Base-by-base conservation (phyloP, 1,140 invertebrate genomes). In the Hycleus phaleratus region DNA sequence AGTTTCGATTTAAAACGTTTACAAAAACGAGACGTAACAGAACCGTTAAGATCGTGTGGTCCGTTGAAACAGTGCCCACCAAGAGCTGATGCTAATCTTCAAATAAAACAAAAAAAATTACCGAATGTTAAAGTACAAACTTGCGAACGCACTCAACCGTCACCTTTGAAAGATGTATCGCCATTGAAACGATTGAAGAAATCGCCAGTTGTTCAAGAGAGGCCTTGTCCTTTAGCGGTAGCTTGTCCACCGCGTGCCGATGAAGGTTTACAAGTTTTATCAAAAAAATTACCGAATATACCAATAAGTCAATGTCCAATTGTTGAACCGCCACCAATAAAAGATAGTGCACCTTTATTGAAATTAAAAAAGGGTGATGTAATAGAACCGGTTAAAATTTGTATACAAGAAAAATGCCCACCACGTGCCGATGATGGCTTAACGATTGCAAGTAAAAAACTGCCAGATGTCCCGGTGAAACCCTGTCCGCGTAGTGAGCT, bases 291-390 rank as follows among this genome's bases (percentile, higher is more conserved):
- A 26, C 58, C 52, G 4, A 60, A 56, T 44, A 18, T 60, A 4
- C 11, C 4, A 42, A 2, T 32, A 18, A 42, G 39, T 12, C 10
- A 46, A 45, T 60, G 52, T 52, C 24, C 18, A 26, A 25, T 7
- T 24, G 39, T 62, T 9, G 59, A 64, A 52, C 62, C 56, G 2
- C 64, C 59, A 12, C 50, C 52, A 44, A 7, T 55, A 24, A 12
- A 32, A n/a, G 25, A 44, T 6, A 45, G 10, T 2, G 6, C 0
- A 24, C 51, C 51, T 3, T 38, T 53, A 5, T 11, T 6, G 1
- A 39, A 38, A 2, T 38, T 60, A 26, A 46, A 46, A 3, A 47
- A 43, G 9, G 43, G 45, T 38, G 49, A 60, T 11, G 48, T 55
- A 44, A 42, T 26, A 4, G 58, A 32, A 24, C 38, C 38, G 3